phyloP scores from a whole-genome alignment of 2,797 vertebrate species.

The Holocentrus rufus region DNA sequence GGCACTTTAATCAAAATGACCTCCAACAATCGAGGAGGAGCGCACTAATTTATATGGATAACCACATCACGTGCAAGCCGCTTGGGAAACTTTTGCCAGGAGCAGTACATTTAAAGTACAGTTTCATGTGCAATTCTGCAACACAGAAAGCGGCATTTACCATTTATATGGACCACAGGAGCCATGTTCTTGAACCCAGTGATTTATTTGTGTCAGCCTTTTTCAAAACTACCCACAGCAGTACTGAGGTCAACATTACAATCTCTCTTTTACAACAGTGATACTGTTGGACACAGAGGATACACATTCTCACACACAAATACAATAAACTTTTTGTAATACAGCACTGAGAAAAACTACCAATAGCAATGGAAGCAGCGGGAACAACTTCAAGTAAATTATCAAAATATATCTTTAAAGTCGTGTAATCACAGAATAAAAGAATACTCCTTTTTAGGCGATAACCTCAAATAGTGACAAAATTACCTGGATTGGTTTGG shows the following conservation, averaged over 20 bases:
- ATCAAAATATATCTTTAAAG: conserved; percentile 15
- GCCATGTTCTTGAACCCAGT: conserved; percentile 21
- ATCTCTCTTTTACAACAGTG: background rate
- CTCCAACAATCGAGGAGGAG: conserved; percentile 37
- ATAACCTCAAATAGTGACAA: background rate
- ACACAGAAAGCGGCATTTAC: conserved; percentile 1
- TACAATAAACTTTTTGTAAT: background rate
- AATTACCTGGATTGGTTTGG: background rate
- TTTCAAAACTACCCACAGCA: background rate
- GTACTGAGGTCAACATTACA: background rate
- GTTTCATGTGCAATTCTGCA: conserved; percentile 39
- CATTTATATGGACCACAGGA: background rate
- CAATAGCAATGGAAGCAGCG: conserved; percentile 1
- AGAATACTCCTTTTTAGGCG: background rate
- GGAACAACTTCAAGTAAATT: conserved; percentile 3
- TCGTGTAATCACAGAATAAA: conserved; percentile 5
- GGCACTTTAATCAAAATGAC: conserved; percentile 44
- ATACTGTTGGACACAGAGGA: background rate
- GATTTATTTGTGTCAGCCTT: conserved; percentile 59
- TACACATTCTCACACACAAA: conserved; percentile 18
- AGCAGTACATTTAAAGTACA: background rate
- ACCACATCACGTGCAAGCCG: conserved; percentile 41
- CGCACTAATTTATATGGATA: conserved; percentile 52
- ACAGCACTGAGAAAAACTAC: conserved; percentile 8
- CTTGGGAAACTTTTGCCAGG: conserved; percentile 22